Percentiles rank a stretch among this genome's conserved stretches.
phyloP scores from a whole-genome alignment of 1,140 invertebrate genomes.

The Zaprionus taronus region DNA sequence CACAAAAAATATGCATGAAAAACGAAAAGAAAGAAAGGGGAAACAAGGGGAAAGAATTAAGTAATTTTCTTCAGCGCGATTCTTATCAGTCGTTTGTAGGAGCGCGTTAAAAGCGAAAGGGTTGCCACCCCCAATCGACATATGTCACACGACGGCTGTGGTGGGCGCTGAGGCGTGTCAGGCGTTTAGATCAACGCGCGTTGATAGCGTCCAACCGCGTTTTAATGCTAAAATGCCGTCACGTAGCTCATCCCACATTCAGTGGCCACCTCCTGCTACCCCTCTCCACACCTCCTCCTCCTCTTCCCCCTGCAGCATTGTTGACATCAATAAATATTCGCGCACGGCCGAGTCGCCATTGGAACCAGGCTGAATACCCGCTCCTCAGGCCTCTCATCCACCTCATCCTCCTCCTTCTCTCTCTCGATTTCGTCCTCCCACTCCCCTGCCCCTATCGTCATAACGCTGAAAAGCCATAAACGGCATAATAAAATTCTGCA shows the following conservation, averaged over 20 bases:
- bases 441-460: slow-evolving; percentile 54
- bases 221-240: slow-evolving; percentile 70
- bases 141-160: slow-evolving; percentile 62
- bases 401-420: background rate
- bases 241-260: slow-evolving; percentile 54
- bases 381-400: background rate
- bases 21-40: background rate
- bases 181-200: slow-evolving; percentile 69
- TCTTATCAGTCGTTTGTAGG: slow-evolving; percentile 51
- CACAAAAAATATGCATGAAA: slow-evolving; percentile 3
- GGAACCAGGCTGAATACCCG: slow-evolving; percentile 22
- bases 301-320: slow-evolving; percentile 23
- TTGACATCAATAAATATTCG: slow-evolving; percentile 82
- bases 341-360: slow-evolving; percentile 53
- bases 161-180: slow-evolving; percentile 69
- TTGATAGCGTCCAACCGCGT: slow-evolving; percentile 74
- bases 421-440: background rate
- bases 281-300: no score
- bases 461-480: slow-evolving; percentile 80
- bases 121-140: slow-evolving; percentile 63
- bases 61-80: slow-evolving; percentile 77
- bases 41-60: slow-evolving; percentile 57
- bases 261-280: slow-evolving; percentile 34
- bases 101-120: slow-evolving; percentile 48
- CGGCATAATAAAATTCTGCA: slow-evolving; percentile 82